Base-by-base conservation (phyloP, 2,113 vertebrate species). In the Polypterus bichir region DNA sequence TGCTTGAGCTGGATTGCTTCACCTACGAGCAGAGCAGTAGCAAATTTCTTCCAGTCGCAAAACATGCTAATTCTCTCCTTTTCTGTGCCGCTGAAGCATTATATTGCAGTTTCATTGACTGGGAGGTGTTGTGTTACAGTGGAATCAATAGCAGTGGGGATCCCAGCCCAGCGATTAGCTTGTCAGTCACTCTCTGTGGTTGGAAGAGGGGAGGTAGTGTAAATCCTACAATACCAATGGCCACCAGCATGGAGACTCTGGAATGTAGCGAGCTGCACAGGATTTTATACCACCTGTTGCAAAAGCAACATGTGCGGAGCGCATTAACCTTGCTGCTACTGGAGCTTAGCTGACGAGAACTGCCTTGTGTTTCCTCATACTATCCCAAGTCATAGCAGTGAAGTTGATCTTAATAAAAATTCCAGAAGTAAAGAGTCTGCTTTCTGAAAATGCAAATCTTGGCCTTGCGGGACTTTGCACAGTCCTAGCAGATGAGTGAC, bases 11-110 rank as follows among this genome's bases (percentile, higher is more conserved):
- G 72, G 71, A 78, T 75, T 76, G 74, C 83, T 82, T 81, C 91
- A 89, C 84, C 88, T 88, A 86, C 83, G 75, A 89, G 89, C 82
- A 86, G 83, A 62, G 76, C 76, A 69, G 79, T 68, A 62, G 77
- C 86, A 91, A 81, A 92, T 91, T 89, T 93, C 88, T 89, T 90
- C 89, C 89, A 91, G 89, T 92, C 88, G 88, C 85, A 90, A 91
- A 85, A 88, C 86, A 90, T 79, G 73, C 87, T 80, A 87, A 87
- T 85, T 88, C 86, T 84, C 88, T 86, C 84, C 82, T 91, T 82
- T 91, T 94, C 90, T 91, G 86, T 76, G 78, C 82, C 87, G 89
- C 89, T 93, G 89, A 91, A 91, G 89, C 91, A 93, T 96, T 95
- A 93, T 90, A 91, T 90, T 90, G 90, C 90, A 80, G 81, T 89